Conservation (phyloP, 2,797 vertebrate genomes). For the Salmo trutta region DNA sequence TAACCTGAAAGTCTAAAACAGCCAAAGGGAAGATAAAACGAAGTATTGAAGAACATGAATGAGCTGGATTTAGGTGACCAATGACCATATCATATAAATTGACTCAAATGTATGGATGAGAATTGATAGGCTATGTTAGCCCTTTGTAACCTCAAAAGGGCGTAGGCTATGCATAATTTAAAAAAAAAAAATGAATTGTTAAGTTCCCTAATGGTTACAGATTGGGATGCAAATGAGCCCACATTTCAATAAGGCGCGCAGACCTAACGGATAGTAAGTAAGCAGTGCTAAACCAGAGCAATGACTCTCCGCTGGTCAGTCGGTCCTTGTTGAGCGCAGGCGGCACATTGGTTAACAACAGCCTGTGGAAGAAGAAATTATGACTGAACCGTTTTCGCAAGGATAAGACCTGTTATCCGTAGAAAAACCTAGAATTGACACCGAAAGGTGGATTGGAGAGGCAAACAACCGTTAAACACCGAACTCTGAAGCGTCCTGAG, state of each 20-base stretch:
- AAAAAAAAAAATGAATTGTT: too few species aligned
- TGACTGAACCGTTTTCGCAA: constrained; percentile 17
- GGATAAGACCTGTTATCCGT: background rate
- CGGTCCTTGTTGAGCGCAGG: constrained; percentile 14
- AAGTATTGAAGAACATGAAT: too few species aligned
- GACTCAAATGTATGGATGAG: too few species aligned
- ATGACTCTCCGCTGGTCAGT: constrained; percentile 23
- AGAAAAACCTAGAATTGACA: background rate
- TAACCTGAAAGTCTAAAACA: too few species aligned
- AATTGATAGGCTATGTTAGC: too few species aligned
- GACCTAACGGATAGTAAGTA: constrained; percentile 1
- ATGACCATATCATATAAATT: too few species aligned
- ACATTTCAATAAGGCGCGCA: background rate
- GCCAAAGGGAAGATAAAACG: too few species aligned
- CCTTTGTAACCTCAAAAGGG: too few species aligned
- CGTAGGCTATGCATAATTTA: too few species aligned
- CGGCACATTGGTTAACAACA: constrained; percentile 44
- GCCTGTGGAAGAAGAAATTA: constrained; percentile 21
- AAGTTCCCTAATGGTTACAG: background rate
- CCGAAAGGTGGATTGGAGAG: background rate
- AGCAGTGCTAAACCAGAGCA: constrained; percentile 21
- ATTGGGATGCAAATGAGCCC: background rate
- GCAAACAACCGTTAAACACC: constrained; percentile 33
- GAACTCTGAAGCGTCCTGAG: constrained; percentile 6
- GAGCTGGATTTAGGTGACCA: too few species aligned